Evolutionary conservation across 2,797 vertebrate genomes (phyloP).

Genomic region (Dipus sagitta): DNA sequence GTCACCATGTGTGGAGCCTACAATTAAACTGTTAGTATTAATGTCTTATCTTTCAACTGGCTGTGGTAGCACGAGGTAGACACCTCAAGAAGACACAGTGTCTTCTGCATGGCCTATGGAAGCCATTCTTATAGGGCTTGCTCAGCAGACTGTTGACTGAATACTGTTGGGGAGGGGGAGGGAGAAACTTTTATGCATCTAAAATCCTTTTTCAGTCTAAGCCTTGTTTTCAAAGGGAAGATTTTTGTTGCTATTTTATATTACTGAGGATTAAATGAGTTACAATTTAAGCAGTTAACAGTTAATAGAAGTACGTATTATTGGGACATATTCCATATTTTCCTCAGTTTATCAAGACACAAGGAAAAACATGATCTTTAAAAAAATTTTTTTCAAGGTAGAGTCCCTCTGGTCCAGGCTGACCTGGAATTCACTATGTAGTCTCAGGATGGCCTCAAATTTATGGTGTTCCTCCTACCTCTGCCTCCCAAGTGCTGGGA

Average conservation of each 20-base stretch:
- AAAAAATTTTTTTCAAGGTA: background rate
- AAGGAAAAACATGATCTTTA: background rate
- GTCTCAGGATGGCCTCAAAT: no score
- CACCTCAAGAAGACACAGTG: background rate
- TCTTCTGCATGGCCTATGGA: background rate
- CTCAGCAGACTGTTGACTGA: background rate
- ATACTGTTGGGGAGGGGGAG: background rate
- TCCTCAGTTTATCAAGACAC: background rate
- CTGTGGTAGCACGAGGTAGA: background rate
- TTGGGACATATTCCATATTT: background rate
- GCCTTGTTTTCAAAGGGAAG: background rate
- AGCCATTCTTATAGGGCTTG: background rate
- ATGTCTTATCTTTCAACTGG: background rate
- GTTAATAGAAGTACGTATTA: background rate
- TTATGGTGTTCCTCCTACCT: no score
- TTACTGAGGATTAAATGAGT: background rate
- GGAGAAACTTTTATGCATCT: background rate
- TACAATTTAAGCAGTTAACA: background rate
- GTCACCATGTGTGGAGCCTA: background rate
- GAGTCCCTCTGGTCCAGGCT: no score
- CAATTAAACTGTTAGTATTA: background rate
- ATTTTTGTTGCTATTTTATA: constrained; percentile 4
- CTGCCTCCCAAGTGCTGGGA: no score
- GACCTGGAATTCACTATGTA: no score
- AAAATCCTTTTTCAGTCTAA: constrained; percentile 23